Percentiles rank a stretch among this genome's conserved stretches.
phyloP scores from a whole-genome alignment of 2,797 vertebrate species.

The Cossypha heuglini region DNA sequence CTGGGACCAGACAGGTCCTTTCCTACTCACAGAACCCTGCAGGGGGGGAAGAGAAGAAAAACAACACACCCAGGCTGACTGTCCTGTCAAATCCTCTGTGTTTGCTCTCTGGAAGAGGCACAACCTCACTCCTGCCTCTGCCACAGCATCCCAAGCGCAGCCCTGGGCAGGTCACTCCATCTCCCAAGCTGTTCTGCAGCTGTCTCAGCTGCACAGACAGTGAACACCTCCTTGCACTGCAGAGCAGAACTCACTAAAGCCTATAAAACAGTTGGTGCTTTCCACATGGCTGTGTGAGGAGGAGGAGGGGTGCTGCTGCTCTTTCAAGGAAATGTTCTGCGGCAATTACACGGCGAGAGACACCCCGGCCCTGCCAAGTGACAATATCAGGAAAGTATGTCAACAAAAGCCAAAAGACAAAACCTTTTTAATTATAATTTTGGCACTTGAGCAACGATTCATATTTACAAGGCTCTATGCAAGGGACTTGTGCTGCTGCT shows the following conservation, averaged over 20 bases:
- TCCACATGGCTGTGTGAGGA: slow-evolving; percentile 42
- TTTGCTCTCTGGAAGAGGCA: background rate
- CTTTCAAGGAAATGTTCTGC: slow-evolving; percentile 63
- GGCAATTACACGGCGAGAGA: slow-evolving; percentile 41
- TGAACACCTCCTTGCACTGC: background rate
- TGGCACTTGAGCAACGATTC: background rate
- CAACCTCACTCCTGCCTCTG: background rate
- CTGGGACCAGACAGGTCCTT: background rate
- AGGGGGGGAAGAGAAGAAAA: background rate
- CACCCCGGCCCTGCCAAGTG: slow-evolving; percentile 29
- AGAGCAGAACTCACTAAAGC: background rate
- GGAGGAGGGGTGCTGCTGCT: slow-evolving; percentile 27
- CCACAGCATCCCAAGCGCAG: background rate
- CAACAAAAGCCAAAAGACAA: slow-evolving; percentile 25
- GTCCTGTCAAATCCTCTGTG: background rate
- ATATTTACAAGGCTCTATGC: background rate
- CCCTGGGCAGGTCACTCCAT: background rate
- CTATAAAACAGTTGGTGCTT: slow-evolving; percentile 56
- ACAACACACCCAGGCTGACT: accelerated
- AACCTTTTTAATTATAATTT: slow-evolving; percentile 42
- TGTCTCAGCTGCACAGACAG: slow-evolving; percentile 24
- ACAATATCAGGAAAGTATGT: slow-evolving; percentile 40
- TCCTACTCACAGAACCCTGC: accelerated
- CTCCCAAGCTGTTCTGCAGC: slow-evolving; percentile 11
- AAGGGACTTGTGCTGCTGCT: background rate